Conservation (phyloP, 2,888 invertebrate genomes). For the Sinentomon sp. region DNA sequence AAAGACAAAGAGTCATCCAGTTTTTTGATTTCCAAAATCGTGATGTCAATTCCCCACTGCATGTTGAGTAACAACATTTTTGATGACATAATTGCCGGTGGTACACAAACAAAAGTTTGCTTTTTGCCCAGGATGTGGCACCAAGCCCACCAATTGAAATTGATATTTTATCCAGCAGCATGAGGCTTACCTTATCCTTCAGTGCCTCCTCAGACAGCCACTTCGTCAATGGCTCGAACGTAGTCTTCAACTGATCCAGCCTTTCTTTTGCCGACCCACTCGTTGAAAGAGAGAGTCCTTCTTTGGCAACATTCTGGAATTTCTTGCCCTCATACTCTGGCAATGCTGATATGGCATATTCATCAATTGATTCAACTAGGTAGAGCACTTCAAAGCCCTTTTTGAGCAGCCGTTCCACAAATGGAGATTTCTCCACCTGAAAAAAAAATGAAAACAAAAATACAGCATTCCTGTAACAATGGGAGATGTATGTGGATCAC, state of each 20-base stretch:
- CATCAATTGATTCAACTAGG: constrained; percentile 88
- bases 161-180: not conserved
- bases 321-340: constrained; percentile 97
- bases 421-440: constrained; percentile 59
- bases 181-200: constrained; percentile 33
- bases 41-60: too few species aligned
- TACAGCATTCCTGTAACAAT: too few species aligned
- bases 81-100: too few species aligned
- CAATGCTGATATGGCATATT: constrained; percentile 81
- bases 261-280: constrained; percentile 36
- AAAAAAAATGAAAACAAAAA: constrained; percentile 6
- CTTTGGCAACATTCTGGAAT: constrained; percentile 98
- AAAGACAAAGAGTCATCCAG: too few species aligned
- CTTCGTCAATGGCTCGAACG: constrained; percentile 62
- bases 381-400: constrained; percentile 89
- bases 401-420: constrained; percentile 71
- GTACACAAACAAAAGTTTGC: too few species aligned
- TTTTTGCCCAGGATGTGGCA: too few species aligned
- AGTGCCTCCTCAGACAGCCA: constrained; percentile 65
- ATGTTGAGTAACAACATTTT: too few species aligned
- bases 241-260: constrained; percentile 41
- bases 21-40: too few species aligned
- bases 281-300: constrained; percentile 67
- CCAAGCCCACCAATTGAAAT: too few species aligned
- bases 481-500: too few species aligned